Evolutionary conservation across 2,113 vertebrate genomes (phyloP), one percentile per base, ranked within the genome.

Genomic region (Hippocampus zosterae): DNA sequence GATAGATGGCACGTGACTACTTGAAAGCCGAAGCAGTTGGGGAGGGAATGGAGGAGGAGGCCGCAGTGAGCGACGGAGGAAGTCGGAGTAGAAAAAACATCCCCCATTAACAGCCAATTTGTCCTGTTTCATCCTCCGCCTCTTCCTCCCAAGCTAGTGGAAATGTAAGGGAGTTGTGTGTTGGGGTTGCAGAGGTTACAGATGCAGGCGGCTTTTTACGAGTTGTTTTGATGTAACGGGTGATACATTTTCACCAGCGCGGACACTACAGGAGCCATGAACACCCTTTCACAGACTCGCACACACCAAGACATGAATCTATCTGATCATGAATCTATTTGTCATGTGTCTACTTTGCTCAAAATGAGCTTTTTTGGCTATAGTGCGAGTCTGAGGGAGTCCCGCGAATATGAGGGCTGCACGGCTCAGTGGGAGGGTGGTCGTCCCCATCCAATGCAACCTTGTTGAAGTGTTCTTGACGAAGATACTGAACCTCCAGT

Each of bases 301-400:
- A 57, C 40, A 50, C 41, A 70, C 53, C 21, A 62, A 69, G 23
- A 67, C 60, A n/a, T n/a, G n/a, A n/a, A n/a, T n/a, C n/a, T n/a
- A n/a, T n/a, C n/a, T n/a, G n/a, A n/a, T n/a, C n/a, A n/a, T n/a
- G 23, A 65, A 65, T 65, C 63, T 10, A 65, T 65, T 65, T 65
- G 42, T 65, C 42, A 65, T 65, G 46, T 65, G 63, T 44, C 63
- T 23, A 46, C 63, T 65, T 65, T 46, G 25, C 41, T 46, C 42
- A 9, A n/a, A 65, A 65, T 5, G 41, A 65, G 63, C 23, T 46
- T 18, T 18, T 65, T 46, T 10, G 42, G 41, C 42, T 42, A 42
- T 0, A 29, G 63, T 19, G 42, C 4, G n/a, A 27, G 23, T 46
- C 12, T 46, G 63, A 44, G 63, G 63, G 42, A 23, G 23, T 60